Conservation (phyloP, 1,140 invertebrate species). For the Cyclina sinensis region DNA sequence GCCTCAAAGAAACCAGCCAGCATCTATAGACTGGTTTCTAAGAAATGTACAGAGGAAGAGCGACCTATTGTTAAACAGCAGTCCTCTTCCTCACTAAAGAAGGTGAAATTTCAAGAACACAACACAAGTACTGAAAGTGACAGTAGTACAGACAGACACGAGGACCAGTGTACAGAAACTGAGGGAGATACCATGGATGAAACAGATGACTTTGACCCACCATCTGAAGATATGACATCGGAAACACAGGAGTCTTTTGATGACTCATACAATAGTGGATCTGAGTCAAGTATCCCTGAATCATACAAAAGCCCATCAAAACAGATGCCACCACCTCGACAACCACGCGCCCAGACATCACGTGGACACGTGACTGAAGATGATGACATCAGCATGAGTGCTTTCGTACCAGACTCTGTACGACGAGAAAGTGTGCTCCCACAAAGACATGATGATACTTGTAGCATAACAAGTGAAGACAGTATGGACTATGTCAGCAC, state of each 20-base stretch:
- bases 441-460: slow-evolving; percentile 43
- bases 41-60: slow-evolving; percentile 58
- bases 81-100: slow-evolving; percentile 61
- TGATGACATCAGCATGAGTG: slow-evolving; percentile 83
- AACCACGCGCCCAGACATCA: neutral
- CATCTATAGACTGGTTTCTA: slow-evolving; percentile 77
- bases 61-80: slow-evolving; percentile 60
- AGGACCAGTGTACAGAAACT: slow-evolving; percentile 67
- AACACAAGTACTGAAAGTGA: slow-evolving; percentile 79
- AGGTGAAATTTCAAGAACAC: slow-evolving; percentile 68
- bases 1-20: slow-evolving; percentile 65
- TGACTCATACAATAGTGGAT: slow-evolving; percentile 66
- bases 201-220: slow-evolving; percentile 64
- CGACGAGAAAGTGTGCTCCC: slow-evolving; percentile 79
- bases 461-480: slow-evolving; percentile 60
- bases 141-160: slow-evolving; percentile 77
- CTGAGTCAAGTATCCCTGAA: slow-evolving; percentile 65
- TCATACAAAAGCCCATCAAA: slow-evolving; percentile 54
- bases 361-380: too few relatives aligned
- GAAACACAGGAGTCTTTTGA: slow-evolving; percentile 65
- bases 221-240: slow-evolving; percentile 62
- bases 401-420: slow-evolving; percentile 82
- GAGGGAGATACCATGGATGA: slow-evolving; percentile 66
- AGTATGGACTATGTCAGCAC: slow-evolving; percentile 49
- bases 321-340: neutral